Evolutionary conservation across 2,888 invertebrate species (phyloP).

Genomic region (Apamea epomidion): DNA sequence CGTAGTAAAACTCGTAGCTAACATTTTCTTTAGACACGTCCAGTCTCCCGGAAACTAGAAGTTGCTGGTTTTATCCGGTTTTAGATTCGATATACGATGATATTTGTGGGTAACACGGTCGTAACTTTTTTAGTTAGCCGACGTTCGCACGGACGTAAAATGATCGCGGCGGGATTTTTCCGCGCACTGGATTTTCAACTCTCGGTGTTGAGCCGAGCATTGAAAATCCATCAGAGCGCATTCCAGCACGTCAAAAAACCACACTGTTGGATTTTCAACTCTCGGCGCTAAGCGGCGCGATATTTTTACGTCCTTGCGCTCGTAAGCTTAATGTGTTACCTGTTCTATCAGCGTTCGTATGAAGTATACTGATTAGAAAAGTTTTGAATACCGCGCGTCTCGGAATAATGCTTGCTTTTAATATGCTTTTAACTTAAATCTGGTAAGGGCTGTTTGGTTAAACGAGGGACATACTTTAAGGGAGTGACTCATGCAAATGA

Average conservation of each 20-base stretch:
- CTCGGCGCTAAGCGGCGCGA: not conserved
- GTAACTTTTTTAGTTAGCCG: constrained; percentile 7
- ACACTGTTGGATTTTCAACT: not conserved
- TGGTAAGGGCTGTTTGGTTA: not conserved
- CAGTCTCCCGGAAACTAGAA: constrained; percentile 38
- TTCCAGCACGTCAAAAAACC: no score
- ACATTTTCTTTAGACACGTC: constrained; percentile 39
- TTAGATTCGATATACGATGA: constrained; percentile 5
- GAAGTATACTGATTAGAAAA: not conserved
- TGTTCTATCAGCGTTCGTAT: constrained; percentile 2
- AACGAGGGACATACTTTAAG: not conserved
- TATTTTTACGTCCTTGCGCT: not conserved
- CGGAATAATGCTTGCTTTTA: not conserved
- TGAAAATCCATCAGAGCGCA: no score
- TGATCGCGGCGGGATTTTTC: not conserved
- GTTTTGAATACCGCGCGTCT: not conserved
- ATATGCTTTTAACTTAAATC: not conserved
- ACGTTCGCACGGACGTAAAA: not conserved
- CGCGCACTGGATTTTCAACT: not conserved
- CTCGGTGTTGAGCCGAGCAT: not conserved
- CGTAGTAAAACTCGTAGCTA: constrained; percentile 21
- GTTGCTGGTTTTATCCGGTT: constrained; percentile 13
- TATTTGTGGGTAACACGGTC: not conserved
- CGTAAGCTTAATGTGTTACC: constrained; percentile 6
- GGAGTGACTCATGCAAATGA: not conserved